Evolutionary conservation across 1,140 invertebrate species (phyloP).

Genomic region (Orchesella cincta): DNA sequence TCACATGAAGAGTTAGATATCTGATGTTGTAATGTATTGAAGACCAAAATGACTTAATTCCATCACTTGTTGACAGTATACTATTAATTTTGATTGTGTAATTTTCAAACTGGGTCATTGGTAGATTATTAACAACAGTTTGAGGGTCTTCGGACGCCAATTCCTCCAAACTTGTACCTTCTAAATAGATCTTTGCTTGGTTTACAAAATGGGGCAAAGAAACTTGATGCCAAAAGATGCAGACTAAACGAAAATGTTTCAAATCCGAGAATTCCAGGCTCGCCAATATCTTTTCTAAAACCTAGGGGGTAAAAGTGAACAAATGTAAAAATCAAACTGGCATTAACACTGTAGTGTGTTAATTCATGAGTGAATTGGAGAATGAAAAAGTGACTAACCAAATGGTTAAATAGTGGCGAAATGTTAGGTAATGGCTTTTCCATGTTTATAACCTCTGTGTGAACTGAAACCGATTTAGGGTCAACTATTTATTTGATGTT

Average conservation of each 20-base stretch:
- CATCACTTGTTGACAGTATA: not conserved
- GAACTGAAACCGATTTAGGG: too few species aligned
- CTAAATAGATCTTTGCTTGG: not conserved
- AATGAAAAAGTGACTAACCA: too few species aligned
- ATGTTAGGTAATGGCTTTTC: too few species aligned
- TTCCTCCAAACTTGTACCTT: not conserved
- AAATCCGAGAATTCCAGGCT: not conserved
- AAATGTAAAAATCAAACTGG: not conserved
- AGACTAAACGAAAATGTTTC: not conserved
- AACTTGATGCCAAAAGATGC: not conserved
- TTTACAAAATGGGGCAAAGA: too few species aligned
- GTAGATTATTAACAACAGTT: not conserved
- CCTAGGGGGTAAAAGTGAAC: not conserved
- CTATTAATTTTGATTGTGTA: not conserved
- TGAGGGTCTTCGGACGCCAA: too few species aligned
- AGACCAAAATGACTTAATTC: not conserved
- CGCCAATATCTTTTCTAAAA: not conserved
- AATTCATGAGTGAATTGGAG: not conserved
- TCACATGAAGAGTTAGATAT: not conserved
- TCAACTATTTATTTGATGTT: too few species aligned
- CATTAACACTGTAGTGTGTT: not conserved
- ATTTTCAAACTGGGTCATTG: not conserved
- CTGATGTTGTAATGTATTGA: not conserved
- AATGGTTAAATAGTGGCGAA: not conserved
- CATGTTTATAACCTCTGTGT: too few species aligned